phyloP scores from a whole-genome alignment of 2,888 invertebrate species.

The Formica aserva region DNA sequence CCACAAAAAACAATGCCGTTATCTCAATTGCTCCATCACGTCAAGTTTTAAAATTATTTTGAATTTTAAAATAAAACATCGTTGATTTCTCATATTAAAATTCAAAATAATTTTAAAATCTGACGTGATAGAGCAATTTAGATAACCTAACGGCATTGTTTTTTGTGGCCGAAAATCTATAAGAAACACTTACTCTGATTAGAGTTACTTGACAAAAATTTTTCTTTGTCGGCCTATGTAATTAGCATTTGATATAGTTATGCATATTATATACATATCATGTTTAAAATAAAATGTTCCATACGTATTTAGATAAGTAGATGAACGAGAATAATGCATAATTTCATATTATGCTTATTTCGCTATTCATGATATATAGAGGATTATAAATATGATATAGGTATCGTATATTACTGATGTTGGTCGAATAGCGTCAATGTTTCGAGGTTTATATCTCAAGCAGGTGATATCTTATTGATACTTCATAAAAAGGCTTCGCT shows the following conservation, averaged over 20 bases:
- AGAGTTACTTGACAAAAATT: no score
- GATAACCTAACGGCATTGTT: no score
- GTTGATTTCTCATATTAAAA: no score
- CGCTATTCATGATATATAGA: constrained; percentile 7
- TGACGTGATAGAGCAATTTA: no score
- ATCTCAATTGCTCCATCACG: no score
- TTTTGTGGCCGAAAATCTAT: no score
- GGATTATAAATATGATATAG: neutral
- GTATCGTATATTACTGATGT: constrained; percentile 26
- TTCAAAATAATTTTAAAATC: no score
- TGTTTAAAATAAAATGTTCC: neutral
- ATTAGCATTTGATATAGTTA: neutral
- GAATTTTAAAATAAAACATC: no score
- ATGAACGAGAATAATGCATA: neutral
- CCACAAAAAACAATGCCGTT: no score
- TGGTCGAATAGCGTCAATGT: constrained; percentile 51
- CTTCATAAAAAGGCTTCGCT: constrained; percentile 59
- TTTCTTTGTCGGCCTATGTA: no score
- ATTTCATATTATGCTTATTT: constrained; percentile 17
- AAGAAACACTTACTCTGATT: no score
- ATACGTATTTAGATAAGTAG: constrained; percentile 3
- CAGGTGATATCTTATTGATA: constrained; percentile 77
- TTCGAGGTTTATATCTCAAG: constrained; percentile 62
- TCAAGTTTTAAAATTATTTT: no score
- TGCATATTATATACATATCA: neutral